Evolutionary conservation across 2,888 invertebrate genomes (phyloP).

Genomic region (Lochmaea capreae): DNA sequence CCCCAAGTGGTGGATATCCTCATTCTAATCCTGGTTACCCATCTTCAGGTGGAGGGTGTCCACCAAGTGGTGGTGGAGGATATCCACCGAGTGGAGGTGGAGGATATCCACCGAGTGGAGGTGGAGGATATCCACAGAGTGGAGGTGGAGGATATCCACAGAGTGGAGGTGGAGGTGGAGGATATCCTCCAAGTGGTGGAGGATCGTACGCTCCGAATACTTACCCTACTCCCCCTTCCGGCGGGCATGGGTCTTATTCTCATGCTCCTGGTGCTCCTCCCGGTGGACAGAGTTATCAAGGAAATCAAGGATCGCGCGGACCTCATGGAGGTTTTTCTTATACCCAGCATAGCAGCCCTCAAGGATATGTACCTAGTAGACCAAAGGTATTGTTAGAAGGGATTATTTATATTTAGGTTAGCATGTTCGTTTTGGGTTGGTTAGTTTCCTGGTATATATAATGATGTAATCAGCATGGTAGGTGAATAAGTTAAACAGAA

Average conservation of each 20-base stretch:
- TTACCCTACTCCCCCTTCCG: slow-evolving; percentile 43
- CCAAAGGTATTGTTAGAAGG: slow-evolving; percentile 45
- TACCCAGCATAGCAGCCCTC: slow-evolving; percentile 41
- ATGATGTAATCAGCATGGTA: neutral
- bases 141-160: slow-evolving; percentile 30
- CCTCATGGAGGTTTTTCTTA: slow-evolving; percentile 52
- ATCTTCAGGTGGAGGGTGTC: slow-evolving; percentile 42
- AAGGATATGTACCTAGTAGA: slow-evolving; percentile 33
- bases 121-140: slow-evolving; percentile 33
- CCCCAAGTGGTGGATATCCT: slow-evolving; percentile 50
- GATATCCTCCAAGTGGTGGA: slow-evolving; percentile 26
- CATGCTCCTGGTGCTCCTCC: slow-evolving; percentile 61
- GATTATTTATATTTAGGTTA: neutral
- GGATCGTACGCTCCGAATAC: slow-evolving; percentile 3
- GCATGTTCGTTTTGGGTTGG: neutral
- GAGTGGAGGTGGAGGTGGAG: slow-evolving; percentile 37
- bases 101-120: slow-evolving; percentile 14
- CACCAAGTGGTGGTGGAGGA: slow-evolving; percentile 40
- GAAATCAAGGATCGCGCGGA: slow-evolving; percentile 45
- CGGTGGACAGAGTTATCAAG: slow-evolving; percentile 41
- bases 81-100: slow-evolving; percentile 40
- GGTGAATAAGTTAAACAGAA: too few species aligned
- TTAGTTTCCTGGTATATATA: neutral
- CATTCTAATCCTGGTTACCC: slow-evolving; percentile 40
- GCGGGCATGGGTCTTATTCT: slow-evolving; percentile 50